Conservation (phyloP, 2,797 vertebrate species). For the Syngnathus acus region DNA sequence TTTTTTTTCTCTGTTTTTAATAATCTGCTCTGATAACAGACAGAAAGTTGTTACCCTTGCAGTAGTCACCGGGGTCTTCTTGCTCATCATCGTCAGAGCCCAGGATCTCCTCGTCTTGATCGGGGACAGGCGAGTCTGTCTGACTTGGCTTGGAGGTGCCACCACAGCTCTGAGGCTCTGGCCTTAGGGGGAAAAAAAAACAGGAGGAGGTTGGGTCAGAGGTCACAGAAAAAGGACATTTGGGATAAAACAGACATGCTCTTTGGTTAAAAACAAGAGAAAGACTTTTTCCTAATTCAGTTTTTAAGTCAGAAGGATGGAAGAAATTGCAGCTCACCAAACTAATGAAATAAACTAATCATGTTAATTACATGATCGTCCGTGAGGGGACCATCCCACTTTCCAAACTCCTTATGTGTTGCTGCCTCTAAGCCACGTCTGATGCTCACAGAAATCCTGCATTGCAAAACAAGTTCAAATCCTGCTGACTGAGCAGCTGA, state of each 20-base stretch:
- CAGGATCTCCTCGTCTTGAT: constrained; percentile 86
- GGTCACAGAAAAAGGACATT: neutral
- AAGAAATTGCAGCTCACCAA: neutral
- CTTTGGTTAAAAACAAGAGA: neutral
- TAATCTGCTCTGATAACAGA: neutral
- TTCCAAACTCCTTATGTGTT: neutral
- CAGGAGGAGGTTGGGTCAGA: neutral
- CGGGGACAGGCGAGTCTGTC: constrained; percentile 78
- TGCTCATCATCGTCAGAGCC: constrained; percentile 97
- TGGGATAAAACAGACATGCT: neutral
- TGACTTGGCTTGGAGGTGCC: constrained; percentile 70
- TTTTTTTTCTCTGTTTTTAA: too few relatives aligned
- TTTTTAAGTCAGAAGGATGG: neutral
- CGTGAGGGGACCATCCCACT: neutral
- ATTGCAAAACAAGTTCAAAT: neutral
- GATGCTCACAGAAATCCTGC: neutral
- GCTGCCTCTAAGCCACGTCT: neutral
- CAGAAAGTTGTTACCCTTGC: constrained; percentile 73
- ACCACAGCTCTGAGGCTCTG: constrained; percentile 82
- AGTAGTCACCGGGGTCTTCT: constrained; percentile 96
- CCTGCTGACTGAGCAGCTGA: neutral
- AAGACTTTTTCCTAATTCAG: neutral
- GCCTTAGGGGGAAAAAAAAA: constrained; percentile 60
- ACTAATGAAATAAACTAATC: neutral
- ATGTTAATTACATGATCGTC: neutral